These are phyloP conservation scores for Danio aesculapii DNA, from an alignment of 2,797 vertebrate genomes.

Conservation along the genomic window DNA sequence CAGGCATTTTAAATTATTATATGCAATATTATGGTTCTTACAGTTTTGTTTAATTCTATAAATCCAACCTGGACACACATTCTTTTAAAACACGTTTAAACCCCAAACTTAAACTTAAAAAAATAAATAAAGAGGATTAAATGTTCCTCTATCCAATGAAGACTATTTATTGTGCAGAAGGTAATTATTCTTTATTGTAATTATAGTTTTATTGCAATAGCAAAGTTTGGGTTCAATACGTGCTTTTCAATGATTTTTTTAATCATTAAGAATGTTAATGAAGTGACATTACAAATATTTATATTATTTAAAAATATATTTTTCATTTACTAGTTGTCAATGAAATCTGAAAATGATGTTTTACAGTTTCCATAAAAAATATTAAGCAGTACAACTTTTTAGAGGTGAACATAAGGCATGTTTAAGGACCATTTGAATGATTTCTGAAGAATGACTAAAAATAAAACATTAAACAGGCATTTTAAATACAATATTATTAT, in stretches of 20 bases:
- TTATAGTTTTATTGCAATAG: neutral
- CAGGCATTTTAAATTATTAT: neutral
- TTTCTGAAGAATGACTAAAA: no score
- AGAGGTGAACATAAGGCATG: no score
- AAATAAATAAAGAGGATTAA: neutral
- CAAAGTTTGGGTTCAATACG: neutral
- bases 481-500: neutral
- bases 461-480: no score
- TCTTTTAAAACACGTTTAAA: no score
- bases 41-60: no score
- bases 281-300: neutral
- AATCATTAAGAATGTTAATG: neutral
- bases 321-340: neutral
- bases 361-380: no score
- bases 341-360: no score
- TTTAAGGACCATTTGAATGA: no score
- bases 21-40: neutral
- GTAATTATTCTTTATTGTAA: neutral
- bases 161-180: neutral
- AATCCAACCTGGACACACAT: no score
- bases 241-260: neutral
- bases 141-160: neutral
- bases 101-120: neutral
- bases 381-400: no score
- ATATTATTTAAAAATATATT: neutral